Evolutionary conservation across 2,888 invertebrate species (phyloP).

Genomic region (Hirtodrosophila alboralis): DNA sequence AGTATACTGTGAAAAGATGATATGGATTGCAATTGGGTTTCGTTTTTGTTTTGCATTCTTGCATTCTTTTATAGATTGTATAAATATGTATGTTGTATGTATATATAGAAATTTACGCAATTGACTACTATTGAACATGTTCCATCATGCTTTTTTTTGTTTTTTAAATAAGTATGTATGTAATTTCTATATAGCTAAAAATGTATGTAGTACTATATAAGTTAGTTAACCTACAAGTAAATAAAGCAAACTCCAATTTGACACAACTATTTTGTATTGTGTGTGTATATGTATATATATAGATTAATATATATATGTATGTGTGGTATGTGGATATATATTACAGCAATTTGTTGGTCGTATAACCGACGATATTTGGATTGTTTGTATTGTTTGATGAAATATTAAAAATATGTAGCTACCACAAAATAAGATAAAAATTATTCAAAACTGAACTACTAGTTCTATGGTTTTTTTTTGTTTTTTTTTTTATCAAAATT

Average conservation of each 20-base stretch:
- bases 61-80: constrained; percentile 45
- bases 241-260: constrained; percentile 36
- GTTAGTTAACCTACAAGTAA: constrained; percentile 56
- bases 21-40: constrained; percentile 49
- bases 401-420: constrained; percentile 43
- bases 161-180: constrained; percentile 38
- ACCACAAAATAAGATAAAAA: constrained; percentile 50
- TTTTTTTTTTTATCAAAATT: constrained; percentile 44
- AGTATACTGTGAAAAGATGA: constrained; percentile 45
- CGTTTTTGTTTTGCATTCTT: constrained; percentile 16
- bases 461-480: constrained; percentile 34
- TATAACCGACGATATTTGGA: constrained; percentile 16
- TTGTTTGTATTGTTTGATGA: constrained; percentile 27
- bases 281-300: constrained; percentile 15
- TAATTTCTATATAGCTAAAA: constrained; percentile 40
- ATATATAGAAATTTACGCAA: constrained; percentile 55
- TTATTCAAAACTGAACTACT: constrained; percentile 46
- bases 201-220: constrained; percentile 38
- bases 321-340: constrained; percentile 37
- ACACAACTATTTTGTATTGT: constrained; percentile 37
- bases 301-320: constrained; percentile 17
- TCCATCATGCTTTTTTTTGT: constrained; percentile 68
- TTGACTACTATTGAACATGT: constrained; percentile 75
- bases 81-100: constrained; percentile 26
- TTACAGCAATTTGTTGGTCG: constrained; percentile 41